Percentiles rank a stretch among this genome's conserved stretches.
Evolutionary conservation across 2,888 invertebrate genomes (phyloP).

Genomic region (Thymelicus lineola): DNA sequence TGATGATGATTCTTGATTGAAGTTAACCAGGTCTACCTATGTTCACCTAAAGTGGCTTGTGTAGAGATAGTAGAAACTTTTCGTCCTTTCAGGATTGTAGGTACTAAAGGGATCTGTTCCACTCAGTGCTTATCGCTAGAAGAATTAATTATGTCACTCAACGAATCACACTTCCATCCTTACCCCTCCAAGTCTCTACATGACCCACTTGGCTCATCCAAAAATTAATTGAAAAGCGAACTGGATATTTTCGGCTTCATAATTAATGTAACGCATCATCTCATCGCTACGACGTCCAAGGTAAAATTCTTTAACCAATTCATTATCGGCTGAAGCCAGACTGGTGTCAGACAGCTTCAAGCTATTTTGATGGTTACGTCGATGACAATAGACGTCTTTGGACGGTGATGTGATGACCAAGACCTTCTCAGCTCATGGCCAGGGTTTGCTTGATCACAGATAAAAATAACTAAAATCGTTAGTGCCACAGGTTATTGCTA

Average conservation of each 20-base stretch:
- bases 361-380: slow-evolving; percentile 16
- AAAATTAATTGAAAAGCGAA: not conserved
- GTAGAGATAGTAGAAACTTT: too few species aligned
- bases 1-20: too few species aligned
- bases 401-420: not conserved
- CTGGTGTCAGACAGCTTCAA: slow-evolving; percentile 1
- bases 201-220: not conserved
- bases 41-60: too few species aligned
- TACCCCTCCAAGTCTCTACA: not conserved
- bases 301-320: slow-evolving; percentile 25
- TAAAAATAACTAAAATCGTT: not conserved
- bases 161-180: too few species aligned
- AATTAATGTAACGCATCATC: not conserved
- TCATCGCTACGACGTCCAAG: slow-evolving; percentile 9
- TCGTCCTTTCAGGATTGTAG: too few species aligned
- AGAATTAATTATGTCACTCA: too few species aligned
- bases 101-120: too few species aligned
- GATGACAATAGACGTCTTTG: not conserved
- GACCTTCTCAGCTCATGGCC: slow-evolving; percentile 14
- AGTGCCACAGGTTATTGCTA: too few species aligned
- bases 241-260: not conserved
- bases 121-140: too few species aligned
- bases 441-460: slow-evolving; percentile 17
- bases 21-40: too few species aligned
- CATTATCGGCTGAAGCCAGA: slow-evolving; percentile 12